Conservation (phyloP, 2,888 invertebrate genomes). For the Crocallis elinguaria region DNA sequence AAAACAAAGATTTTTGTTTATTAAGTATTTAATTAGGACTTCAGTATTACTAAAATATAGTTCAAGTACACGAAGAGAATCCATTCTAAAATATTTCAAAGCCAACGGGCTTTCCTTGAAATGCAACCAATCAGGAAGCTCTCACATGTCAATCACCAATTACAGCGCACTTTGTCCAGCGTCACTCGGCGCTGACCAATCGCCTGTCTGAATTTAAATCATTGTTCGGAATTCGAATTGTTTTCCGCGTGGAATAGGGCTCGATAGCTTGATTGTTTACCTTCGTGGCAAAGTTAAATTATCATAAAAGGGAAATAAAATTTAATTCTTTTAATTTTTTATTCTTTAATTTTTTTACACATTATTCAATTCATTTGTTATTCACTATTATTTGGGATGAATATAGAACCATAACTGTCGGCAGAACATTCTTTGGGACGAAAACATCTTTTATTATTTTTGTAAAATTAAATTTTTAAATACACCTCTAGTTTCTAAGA, state of each 20-base stretch:
- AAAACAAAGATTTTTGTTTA: no score
- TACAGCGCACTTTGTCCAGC: constrained; percentile 75
- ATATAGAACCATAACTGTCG: no score
- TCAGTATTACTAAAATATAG: neutral
- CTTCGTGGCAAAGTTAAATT: constrained; percentile 8
- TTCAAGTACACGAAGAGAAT: neutral
- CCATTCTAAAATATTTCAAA: constrained; percentile 51
- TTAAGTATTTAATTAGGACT: no score
- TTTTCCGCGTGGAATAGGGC: constrained; percentile 35
- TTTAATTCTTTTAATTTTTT: neutral
- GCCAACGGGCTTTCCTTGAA: constrained; percentile 43
- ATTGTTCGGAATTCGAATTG: constrained; percentile 60
- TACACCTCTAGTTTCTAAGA: no score
- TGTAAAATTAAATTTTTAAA: no score
- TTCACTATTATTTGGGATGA: no score
- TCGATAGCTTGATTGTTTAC: constrained; percentile 19
- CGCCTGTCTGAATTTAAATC: constrained; percentile 69
- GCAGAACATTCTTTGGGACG: no score
- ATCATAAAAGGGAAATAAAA: neutral
- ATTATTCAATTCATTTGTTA: no score
- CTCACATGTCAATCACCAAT: constrained; percentile 81
- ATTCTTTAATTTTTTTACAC: no score
- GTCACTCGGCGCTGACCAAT: constrained; percentile 67
- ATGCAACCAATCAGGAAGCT: constrained; percentile 72
- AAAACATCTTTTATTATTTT: no score